Evolutionary conservation across 2,113 vertebrate species (phyloP).

Genomic region (Coreoperca whiteheadi): DNA sequence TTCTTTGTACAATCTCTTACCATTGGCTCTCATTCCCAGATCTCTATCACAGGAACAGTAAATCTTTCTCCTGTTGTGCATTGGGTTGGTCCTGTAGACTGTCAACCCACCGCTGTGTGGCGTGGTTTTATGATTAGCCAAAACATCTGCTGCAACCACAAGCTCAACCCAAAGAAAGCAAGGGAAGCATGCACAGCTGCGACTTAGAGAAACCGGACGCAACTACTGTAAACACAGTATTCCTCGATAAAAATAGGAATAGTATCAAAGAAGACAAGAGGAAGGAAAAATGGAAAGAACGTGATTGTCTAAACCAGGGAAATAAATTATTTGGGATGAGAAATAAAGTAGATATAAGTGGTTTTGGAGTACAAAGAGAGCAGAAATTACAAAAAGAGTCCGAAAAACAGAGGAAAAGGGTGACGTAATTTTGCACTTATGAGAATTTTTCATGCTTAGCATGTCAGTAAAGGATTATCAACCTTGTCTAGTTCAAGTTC

Average conservation of each 20-base stretch:
- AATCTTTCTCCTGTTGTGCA: slow-evolving; percentile 24
- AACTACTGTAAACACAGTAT: slow-evolving; percentile 28
- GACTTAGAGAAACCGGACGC: neutral
- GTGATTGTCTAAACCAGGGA: neutral
- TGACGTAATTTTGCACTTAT: neutral
- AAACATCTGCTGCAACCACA: slow-evolving; percentile 51
- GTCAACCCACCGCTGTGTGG: slow-evolving; percentile 25
- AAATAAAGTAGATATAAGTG: neutral
- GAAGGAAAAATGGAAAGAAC: neutral
- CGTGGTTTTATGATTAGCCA: slow-evolving; percentile 40
- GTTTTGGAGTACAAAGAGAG: neutral
- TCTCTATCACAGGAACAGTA: slow-evolving; percentile 17
- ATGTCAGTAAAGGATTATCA: slow-evolving; percentile 10
- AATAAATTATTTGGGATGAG: neutral
- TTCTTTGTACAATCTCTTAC: slow-evolving; percentile 7
- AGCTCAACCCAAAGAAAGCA: slow-evolving; percentile 25
- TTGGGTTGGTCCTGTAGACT: neutral
- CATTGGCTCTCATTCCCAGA: slow-evolving; percentile 9
- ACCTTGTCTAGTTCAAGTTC: slow-evolving; percentile 29
- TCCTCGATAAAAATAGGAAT: neutral
- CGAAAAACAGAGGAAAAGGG: neutral
- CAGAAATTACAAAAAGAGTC: neutral
- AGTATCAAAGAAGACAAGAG: neutral
- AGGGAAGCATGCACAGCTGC: neutral
- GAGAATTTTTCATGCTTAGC: neutral